Evolutionary conservation across 2,797 vertebrate species (phyloP).

Genomic region (Sebastes reedi): DNA sequence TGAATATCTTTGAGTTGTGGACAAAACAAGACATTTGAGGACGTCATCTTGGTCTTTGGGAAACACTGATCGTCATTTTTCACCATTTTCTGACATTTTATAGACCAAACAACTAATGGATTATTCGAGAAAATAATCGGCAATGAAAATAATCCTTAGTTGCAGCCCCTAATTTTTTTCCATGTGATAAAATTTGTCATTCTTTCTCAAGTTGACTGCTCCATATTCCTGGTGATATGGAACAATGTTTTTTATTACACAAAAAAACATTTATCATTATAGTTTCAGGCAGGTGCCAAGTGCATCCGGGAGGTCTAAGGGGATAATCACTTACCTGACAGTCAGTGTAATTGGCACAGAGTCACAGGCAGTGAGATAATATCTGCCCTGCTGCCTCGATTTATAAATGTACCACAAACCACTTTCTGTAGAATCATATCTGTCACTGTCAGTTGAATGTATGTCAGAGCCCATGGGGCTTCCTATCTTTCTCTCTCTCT

Average conservation of each 20-base stretch:
- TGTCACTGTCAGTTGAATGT: slow-evolving; percentile 71
- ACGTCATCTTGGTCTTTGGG: no score
- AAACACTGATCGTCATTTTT: no score
- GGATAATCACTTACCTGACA: slow-evolving; percentile 41
- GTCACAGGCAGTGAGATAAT: slow-evolving; percentile 27
- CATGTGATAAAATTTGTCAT: not conserved
- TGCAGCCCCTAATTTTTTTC: not conserved
- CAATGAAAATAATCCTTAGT: no score
- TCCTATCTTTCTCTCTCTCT: not conserved
- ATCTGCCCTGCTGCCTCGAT: slow-evolving; percentile 29
- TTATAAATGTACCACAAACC: slow-evolving; percentile 49
- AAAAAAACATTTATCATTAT: slow-evolving; percentile 4
- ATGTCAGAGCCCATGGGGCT: slow-evolving; percentile 65
- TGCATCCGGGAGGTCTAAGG: not conserved
- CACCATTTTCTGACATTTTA: no score
- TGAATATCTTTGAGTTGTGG: no score
- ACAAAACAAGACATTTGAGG: no score
- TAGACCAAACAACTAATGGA: no score
- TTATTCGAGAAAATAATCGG: no score
- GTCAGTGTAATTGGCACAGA: slow-evolving; percentile 41
- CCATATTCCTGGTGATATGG: not conserved
- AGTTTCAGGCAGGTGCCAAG: slow-evolving; percentile 19
- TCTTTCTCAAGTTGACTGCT: not conserved
- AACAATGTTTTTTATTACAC: not conserved
- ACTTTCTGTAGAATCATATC: slow-evolving; percentile 64